Evolutionary conservation across 2,797 vertebrate species (phyloP), one percentile per base, ranked within the genome.

Genomic region (Sorex maritimensis): DNA sequence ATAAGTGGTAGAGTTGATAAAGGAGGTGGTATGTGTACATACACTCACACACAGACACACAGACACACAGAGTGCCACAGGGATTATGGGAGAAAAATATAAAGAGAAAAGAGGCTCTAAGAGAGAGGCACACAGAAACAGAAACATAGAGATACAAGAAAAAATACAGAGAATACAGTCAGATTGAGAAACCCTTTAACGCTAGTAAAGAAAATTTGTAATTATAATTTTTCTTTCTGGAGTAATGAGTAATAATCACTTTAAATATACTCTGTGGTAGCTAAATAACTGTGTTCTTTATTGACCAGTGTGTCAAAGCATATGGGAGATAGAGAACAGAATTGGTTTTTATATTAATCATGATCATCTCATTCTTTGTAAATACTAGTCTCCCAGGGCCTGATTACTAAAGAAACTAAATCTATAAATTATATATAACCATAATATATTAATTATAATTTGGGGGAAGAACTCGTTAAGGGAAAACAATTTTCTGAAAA

Each of bases 331-430:
- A 2, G 44, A 15, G 69, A 88, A 69, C 6, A 71, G 74, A 52
- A 3, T 26, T 67, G 78, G 5, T 78, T 90, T 72, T 90, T 68
- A 75, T 19, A 75, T 58, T 5, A n/a, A 2, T 87, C 55, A 84
- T 23, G 49, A 26, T n/a, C 73, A 52, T 71, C 78, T 84, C 3
- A 5, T 86, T 95, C 21, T 38, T 81, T 79, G 0, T 19, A 68
- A 63, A 28, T 9, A 61, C 14, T 28, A 41, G 67, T 19, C 2
- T 85, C 28, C 11, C 28, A 69, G 55, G 41, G 10, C 24, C 10
- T 86, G 74, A 78, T 61, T 24, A 28, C n/a, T 67, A 19, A 68
- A 82, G 21, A 41, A 93, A 77, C 15, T 77, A 71, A 90, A 88
- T 65, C 28, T 88, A 52, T 67, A 74, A 55, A 91, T 88, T 88